phyloP scores from a whole-genome alignment of 2,797 vertebrate genomes.

The Amblyopsis hoosieri region DNA sequence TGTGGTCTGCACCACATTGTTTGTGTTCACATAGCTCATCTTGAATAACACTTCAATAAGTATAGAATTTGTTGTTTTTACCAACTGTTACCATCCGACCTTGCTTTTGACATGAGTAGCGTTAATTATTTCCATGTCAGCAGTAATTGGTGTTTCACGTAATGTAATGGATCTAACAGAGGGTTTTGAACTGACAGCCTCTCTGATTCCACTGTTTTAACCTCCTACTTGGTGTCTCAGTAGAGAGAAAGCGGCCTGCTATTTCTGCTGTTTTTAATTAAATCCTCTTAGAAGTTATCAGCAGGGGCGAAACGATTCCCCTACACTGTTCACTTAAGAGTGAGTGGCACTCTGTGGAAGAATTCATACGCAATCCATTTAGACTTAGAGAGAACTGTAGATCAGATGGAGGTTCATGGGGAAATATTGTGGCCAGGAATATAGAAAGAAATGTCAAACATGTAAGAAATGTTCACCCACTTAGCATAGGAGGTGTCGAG shows the following conservation, averaged over 20 bases:
- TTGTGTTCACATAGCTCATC: neutral
- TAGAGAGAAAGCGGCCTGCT: constrained; percentile 15
- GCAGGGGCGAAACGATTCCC: constrained; percentile 16
- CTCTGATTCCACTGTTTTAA: constrained; percentile 34
- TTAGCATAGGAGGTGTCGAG: neutral
- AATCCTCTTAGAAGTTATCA: constrained; percentile 38
- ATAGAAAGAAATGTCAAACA: neutral
- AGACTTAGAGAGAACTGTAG: neutral
- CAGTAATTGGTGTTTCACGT: constrained; percentile 8
- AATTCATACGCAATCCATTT: neutral
- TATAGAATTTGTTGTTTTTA: neutral
- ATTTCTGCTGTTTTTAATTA: constrained; percentile 45
- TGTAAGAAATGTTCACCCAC: neutral
- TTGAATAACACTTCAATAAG: neutral
- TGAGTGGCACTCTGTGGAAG: too few species aligned
- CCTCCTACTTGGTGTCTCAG: constrained; percentile 21
- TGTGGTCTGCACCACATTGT: too few species aligned
- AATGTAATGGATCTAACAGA: too few species aligned
- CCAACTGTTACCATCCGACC: constrained; percentile 21
- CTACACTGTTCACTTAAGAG: constrained; percentile 22
- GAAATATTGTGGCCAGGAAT: too few species aligned
- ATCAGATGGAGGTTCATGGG: neutral
- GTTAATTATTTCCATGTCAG: constrained; percentile 23
- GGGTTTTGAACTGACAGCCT: constrained; percentile 31
- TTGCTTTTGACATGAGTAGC: constrained; percentile 36